phyloP scores from a whole-genome alignment of 2,113 vertebrate species.

The Cebidichthys violaceus region DNA sequence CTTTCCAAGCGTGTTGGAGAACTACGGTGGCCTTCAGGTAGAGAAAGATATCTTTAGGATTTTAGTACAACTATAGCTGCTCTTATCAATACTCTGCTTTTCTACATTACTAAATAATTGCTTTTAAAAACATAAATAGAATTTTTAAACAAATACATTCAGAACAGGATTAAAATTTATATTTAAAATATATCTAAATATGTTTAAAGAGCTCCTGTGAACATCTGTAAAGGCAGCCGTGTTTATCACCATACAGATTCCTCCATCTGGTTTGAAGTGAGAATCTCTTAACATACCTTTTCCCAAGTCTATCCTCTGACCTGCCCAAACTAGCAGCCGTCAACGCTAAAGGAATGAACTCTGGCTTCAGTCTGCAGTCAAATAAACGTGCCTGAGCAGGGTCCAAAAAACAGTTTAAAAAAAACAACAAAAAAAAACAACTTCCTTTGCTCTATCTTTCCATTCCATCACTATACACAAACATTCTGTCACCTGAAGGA shows the following conservation, averaged over 20 bases:
- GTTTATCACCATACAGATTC: neutral
- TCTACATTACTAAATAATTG: too few species aligned
- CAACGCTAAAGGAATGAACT: neutral
- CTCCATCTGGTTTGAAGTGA: neutral
- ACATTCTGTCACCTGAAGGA: rapidly evolving
- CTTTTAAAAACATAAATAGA: too few species aligned
- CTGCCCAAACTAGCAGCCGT: constrained; percentile 54
- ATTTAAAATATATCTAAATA: too few species aligned
- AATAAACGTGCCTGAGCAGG: constrained; percentile 11
- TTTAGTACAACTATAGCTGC: too few species aligned
- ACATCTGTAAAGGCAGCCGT: neutral
- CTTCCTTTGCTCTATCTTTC: neutral
- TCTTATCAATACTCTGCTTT: too few species aligned
- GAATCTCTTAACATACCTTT: constrained; percentile 14
- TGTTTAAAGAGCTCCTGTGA: neutral
- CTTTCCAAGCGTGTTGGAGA: too few species aligned
- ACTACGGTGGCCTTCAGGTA: too few species aligned
- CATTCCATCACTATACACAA: neutral
- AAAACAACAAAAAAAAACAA: neutral
- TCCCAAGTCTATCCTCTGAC: neutral
- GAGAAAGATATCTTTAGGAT: too few species aligned
- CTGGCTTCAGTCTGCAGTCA: neutral
- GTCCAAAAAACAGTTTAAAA: neutral
- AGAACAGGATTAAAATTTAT: too few species aligned
- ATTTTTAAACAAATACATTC: too few species aligned